phyloP scores from a whole-genome alignment of 2,888 invertebrate genomes.

The Xanthia icteritia region DNA sequence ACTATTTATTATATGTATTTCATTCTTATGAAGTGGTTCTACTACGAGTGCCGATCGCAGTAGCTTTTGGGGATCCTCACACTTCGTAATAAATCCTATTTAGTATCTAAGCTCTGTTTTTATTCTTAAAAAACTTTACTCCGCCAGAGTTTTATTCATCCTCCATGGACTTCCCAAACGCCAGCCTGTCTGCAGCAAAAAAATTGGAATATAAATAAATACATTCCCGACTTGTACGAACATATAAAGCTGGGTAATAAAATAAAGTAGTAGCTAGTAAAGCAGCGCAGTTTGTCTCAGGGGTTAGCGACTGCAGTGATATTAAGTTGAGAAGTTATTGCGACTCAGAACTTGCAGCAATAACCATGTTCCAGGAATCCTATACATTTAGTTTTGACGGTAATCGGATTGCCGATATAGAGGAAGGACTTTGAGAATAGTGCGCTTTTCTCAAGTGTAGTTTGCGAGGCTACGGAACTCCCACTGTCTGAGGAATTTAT shows the following conservation, averaged over 20 bases:
- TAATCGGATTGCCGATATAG: constrained; percentile 40
- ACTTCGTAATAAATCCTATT: constrained; percentile 2
- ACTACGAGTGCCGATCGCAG: not conserved
- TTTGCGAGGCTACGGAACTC: constrained; percentile 4
- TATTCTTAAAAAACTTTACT: constrained; percentile 20
- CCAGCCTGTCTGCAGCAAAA: constrained; percentile 23
- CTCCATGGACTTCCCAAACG: constrained; percentile 24
- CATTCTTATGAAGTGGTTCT: not conserved
- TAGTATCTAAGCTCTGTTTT: constrained; percentile 1
- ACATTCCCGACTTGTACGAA: constrained; percentile 7
- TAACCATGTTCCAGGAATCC: constrained; percentile 42
- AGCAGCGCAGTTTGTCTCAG: constrained; percentile 57
- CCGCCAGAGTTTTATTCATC: constrained; percentile 7
- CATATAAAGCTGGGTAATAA: constrained; percentile 49
- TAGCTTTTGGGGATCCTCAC: not conserved
- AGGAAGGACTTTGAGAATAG: constrained; percentile 7
- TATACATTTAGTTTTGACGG: constrained; percentile 45
- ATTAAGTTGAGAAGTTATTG: constrained; percentile 60
- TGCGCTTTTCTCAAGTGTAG: constrained; percentile 15
- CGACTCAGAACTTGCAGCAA: constrained; percentile 55
- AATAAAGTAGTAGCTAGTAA: constrained; percentile 52
- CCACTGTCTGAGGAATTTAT: not conserved
- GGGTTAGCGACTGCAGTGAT: constrained; percentile 54
- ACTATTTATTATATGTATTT: not conserved
- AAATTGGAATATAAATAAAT: constrained; percentile 29